Conservation (phyloP, 2,888 invertebrate species). For the Chloroclysta siterata region DNA sequence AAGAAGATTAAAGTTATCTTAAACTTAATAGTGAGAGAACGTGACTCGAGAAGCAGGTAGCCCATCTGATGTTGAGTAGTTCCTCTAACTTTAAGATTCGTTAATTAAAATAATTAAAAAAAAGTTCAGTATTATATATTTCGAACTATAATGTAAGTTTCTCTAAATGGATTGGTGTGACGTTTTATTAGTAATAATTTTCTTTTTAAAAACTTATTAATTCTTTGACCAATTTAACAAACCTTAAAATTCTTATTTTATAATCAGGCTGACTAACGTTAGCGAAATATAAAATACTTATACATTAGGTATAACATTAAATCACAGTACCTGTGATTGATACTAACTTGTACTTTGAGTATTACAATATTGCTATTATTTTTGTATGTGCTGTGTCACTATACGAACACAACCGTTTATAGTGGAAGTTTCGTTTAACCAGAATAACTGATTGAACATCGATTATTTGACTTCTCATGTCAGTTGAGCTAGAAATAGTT, state of each 20-base stretch:
- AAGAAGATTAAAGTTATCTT: not conserved
- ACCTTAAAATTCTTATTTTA: conserved; percentile 12
- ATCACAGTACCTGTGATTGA: conserved; percentile 47
- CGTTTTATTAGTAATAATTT: no score
- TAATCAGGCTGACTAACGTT: conserved; percentile 45
- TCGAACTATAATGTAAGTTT: no score
- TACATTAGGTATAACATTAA: conserved; percentile 37
- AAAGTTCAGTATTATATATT: no score
- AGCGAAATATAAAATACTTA: conserved; percentile 60
- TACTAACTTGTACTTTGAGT: conserved; percentile 51
- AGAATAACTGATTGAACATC: conserved; percentile 12
- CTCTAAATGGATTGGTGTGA: no score
- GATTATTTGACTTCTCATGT: not conserved
- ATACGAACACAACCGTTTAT: conserved; percentile 36
- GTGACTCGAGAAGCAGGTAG: no score
- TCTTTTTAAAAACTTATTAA: no score
- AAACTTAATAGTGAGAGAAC: no score
- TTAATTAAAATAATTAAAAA: no score
- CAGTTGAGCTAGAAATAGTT: no score
- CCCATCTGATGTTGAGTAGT: not conserved
- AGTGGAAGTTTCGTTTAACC: conserved; percentile 17
- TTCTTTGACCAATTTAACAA: conserved; percentile 19
- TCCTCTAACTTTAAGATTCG: no score
- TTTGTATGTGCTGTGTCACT: conserved; percentile 25
- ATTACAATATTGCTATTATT: conserved; percentile 45